phyloP scores from a whole-genome alignment of 2,888 invertebrate genomes.

The Brachynemurus nebulosus region DNA sequence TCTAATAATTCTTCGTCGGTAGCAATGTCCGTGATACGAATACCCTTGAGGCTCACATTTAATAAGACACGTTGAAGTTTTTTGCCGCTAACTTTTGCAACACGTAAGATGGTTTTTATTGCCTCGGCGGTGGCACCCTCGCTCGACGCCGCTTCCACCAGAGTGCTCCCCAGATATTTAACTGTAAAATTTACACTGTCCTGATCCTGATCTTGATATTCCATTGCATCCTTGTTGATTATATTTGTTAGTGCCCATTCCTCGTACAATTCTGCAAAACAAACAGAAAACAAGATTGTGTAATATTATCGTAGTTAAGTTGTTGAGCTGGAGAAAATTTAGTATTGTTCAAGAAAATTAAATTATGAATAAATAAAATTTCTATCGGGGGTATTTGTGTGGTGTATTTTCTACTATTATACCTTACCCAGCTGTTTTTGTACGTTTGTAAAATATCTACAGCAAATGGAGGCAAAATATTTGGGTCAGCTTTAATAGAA shows the following conservation, averaged over 20 bases:
- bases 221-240: conserved; percentile 35
- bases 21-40: conserved; percentile 55
- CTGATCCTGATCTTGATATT: conserved; percentile 27
- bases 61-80: conserved; percentile 49
- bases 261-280: conserved; percentile 46
- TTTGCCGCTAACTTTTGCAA: conserved; percentile 43
- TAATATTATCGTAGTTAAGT: too few species aligned
- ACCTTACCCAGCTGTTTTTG: too few species aligned
- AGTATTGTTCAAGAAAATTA: too few species aligned
- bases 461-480: too few species aligned
- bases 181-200: conserved; percentile 40
- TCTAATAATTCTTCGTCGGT: conserved; percentile 58
- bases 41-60: conserved; percentile 62
- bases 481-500: too few species aligned
- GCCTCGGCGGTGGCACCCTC: conserved; percentile 68
- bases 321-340: too few species aligned
- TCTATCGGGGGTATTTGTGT: too few species aligned
- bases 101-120: conserved; percentile 62
- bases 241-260: conserved; percentile 52
- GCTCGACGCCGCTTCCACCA: conserved; percentile 61
- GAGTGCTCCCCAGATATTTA: conserved; percentile 64
- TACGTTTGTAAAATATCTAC: too few species aligned
- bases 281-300: conserved; percentile 13
- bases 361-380: too few species aligned
- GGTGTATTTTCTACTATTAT: too few species aligned